Evolutionary conservation across 2,888 invertebrate genomes (phyloP).

Genomic region (Drosophila meridionalis): DNA sequence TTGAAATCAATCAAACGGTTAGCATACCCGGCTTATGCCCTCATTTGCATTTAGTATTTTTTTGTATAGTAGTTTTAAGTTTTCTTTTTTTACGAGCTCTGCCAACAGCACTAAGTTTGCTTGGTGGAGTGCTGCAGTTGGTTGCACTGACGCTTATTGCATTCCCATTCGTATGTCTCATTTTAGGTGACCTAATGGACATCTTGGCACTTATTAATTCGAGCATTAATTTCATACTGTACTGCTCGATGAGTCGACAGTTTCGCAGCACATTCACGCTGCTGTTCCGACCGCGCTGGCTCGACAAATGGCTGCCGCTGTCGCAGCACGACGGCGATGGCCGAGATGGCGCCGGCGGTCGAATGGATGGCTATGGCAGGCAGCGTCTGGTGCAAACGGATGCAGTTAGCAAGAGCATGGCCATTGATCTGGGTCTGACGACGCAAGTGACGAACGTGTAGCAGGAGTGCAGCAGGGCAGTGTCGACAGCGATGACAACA

Average conservation of each 20-base stretch:
- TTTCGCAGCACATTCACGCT: constrained; percentile 92
- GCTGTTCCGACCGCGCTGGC: constrained; percentile 89
- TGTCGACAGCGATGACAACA: constrained; percentile 49
- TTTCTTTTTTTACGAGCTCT: not conserved
- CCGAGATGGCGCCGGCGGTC: constrained; percentile 43
- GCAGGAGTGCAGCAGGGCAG: constrained; percentile 78
- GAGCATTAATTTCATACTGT: constrained; percentile 96
- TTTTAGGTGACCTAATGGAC: constrained; percentile 93
- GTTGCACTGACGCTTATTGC: constrained; percentile 30
- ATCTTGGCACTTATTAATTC: constrained; percentile 95
- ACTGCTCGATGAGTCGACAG: constrained; percentile 97
- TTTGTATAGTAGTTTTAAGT: not conserved
- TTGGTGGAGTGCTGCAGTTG: not conserved
- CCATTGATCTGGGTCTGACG: constrained; percentile 77
- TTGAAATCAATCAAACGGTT: too few relatives aligned
- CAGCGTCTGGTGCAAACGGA: constrained; percentile 74
- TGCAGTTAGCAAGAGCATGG: constrained; percentile 77
- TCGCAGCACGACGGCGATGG: constrained; percentile 81
- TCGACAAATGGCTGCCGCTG: constrained; percentile 85
- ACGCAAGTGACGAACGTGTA: constrained; percentile 85
- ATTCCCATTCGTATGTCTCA: constrained; percentile 36
- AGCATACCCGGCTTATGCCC: too few relatives aligned
- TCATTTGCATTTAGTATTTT: too few relatives aligned
- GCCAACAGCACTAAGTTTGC: not conserved
- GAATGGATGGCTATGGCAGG: constrained; percentile 67